A percentile compares a stretch with the other conserved stretches of the same genome.
Evolutionary conservation across 2,113 vertebrate species (phyloP).

Genomic region (Sminthopsis crassicaudata): DNA sequence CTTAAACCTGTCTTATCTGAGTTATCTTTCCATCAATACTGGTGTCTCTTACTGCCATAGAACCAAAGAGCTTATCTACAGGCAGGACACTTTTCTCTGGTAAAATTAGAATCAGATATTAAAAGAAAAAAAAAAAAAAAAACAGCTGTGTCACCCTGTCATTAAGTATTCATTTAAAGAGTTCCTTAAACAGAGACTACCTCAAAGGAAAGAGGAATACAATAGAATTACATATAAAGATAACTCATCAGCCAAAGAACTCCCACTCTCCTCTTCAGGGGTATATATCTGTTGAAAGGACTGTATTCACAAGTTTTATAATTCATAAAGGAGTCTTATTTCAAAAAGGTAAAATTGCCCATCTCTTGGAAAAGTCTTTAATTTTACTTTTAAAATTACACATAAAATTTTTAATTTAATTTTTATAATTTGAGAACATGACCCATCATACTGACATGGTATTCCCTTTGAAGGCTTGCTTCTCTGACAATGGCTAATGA

Average conservation of each 20-base stretch:
- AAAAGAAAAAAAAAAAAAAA: background rate
- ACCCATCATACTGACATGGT: background rate
- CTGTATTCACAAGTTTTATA: background rate
- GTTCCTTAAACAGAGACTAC: background rate
- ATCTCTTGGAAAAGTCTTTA: background rate
- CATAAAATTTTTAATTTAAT: background rate
- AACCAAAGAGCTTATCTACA: background rate
- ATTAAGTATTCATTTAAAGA: conserved; percentile 8
- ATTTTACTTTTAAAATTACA: background rate
- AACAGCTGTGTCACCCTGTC: background rate
- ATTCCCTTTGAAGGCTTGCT: background rate
- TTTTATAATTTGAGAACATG: background rate
- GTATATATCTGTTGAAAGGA: background rate
- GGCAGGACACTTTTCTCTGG: background rate
- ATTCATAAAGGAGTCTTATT: background rate
- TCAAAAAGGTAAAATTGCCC: background rate
- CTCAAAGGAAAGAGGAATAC: background rate
- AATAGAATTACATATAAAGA: background rate
- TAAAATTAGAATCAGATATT: conserved; percentile 33
- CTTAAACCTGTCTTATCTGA: background rate
- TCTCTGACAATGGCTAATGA: background rate
- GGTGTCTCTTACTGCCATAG: background rate
- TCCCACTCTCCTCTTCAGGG: background rate
- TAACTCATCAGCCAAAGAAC: background rate
- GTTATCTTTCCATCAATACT: background rate